Base-by-base conservation (phyloP, 1,140 invertebrate species). In the Coenobita brevimanus region DNA sequence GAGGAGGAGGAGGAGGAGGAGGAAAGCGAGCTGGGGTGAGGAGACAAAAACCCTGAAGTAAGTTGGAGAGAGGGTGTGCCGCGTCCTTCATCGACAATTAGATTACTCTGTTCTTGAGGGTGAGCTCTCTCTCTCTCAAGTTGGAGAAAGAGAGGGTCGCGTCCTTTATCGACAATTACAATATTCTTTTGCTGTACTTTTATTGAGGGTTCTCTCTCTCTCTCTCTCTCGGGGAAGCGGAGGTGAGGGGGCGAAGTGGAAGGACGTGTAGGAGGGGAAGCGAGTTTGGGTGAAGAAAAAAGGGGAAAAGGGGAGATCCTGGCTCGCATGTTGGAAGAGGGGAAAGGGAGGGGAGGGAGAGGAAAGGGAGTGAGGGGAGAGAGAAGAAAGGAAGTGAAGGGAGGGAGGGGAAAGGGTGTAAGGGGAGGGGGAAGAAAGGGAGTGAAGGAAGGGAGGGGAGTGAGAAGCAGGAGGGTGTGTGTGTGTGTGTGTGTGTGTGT, bases 401-500 rank as follows among this genome's bases (percentile, higher is more conserved):
- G 67, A 38, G 8, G n/a, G 27, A 36, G 38, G 30, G 24, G 17
- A 71, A 27, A 71, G 1, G 41, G 30, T 38, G 15, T 13, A 71
- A 71, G 17, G 41, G 41, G 41, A 0, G 41, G 41, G 10, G n/a
- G n/a, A 57, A 13, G n/a, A 57, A 57, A 57, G n/a, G 10, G n/a
- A n/a, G 13, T 10, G n/a, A 57, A 13, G 54, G 54, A 57, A 57
- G n/a, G 54, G 13, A 13, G n/a, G 54, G 13, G 54, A n/a, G n/a
- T 10, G 54, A n/a, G 54, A 57, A 13, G n/a, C 10, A 57, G 54
- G n/a, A 13, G 54, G 13, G 54, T 57, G 54, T 57, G 54, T 57
- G 54, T 57, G 54, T 57, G 54, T 57, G 54, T 57, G 54, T 57
- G 54, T 57, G 54, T 57, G 54, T 57, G 54, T 57, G 54, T 57